Base-by-base conservation (phyloP, 2,888 invertebrate genomes). In the Embidobia sp. region DNA sequence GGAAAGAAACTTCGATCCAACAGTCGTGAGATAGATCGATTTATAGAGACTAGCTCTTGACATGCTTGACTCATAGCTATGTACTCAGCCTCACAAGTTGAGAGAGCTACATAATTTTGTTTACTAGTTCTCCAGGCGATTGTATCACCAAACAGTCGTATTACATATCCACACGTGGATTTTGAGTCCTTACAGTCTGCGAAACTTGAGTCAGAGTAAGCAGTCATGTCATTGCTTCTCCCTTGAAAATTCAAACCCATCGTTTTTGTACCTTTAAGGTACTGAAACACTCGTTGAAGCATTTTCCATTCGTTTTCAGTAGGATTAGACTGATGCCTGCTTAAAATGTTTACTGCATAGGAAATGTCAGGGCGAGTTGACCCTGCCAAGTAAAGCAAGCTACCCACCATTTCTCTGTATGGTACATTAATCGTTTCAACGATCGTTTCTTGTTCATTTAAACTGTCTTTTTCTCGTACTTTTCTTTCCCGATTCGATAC, bases 401-500 rank as follows among this genome's bases (percentile, higher is more conserved):
- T 79, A 3, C 80, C 77, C n/a, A 77, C 48, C 5, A 77, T 74
- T 59, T 78, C 72, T 3, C 79, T 19, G 27, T 79, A 79, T 2
- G 67, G 69, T 15, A 26, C 11, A 18, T 64, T 49, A 4, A 44
- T 13, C 4, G 15, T 13, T 15, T 37, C 37, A 16, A n/a, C n/a
- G n/a, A n/a, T n/a, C n/a, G n/a, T n/a, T n/a, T n/a, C n/a, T n/a
- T n/a, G n/a, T n/a, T n/a, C n/a, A n/a, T n/a, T n/a, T n/a, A n/a
- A n/a, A n/a, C n/a, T n/a, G n/a, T n/a, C n/a, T n/a, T n/a, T n/a
- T n/a, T n/a, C n/a, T n/a, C n/a, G n/a, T n/a, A n/a, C n/a, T n/a
- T n/a, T n/a, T n/a, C n/a, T n/a, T n/a, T n/a, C n/a, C n/a, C n/a
- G n/a, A n/a, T n/a, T n/a, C n/a, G n/a, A n/a, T n/a, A n/a, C n/a